These are phyloP conservation scores for Galbula dea DNA, from an alignment of 2,113 vertebrate species.

Conservation along the genomic window DNA sequence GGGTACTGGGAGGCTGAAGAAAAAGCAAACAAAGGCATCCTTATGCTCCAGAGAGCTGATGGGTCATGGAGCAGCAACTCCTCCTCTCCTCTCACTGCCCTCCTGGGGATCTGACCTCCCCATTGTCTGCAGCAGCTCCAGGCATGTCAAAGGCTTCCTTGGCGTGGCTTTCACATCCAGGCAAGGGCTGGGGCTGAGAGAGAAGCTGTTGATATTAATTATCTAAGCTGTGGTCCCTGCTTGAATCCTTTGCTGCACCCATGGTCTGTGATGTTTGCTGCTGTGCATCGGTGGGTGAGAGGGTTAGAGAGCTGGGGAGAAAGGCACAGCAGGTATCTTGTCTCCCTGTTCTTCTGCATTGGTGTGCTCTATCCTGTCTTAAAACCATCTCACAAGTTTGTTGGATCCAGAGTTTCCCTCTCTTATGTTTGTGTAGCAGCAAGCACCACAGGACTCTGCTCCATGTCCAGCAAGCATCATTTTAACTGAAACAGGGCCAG, in stretches of 20 bases:
- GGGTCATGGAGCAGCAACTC: not conserved
- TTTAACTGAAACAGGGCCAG: not conserved
- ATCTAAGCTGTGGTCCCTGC: fast-evolving
- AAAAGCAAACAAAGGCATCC: conserved; percentile 31
- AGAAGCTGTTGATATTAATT: not conserved
- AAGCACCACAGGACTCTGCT: not conserved
- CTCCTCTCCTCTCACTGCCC: conserved; percentile 26
- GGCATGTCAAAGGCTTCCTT: not conserved
- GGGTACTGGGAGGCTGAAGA: not conserved
- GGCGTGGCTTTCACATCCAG: not conserved
- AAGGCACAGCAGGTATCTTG: not conserved
- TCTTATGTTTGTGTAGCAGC: not conserved
- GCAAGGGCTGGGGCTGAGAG: not conserved
- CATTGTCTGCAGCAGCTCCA: conserved; percentile 3
- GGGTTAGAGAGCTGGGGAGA: not conserved
- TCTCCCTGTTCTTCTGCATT: not conserved
- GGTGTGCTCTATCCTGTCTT: not conserved
- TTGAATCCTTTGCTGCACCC: not conserved
- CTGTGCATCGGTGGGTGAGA: not conserved
- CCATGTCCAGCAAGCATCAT: fast-evolving
- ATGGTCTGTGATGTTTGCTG: fast-evolving
- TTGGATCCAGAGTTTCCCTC: not conserved
- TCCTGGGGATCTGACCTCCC: not conserved
- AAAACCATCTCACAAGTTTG: not conserved
- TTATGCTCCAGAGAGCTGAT: conserved; percentile 29